These are phyloP conservation scores for Protobothrops flavoviridis DNA, from an alignment of 2,113 vertebrate species.

Conservation along the genomic window DNA sequence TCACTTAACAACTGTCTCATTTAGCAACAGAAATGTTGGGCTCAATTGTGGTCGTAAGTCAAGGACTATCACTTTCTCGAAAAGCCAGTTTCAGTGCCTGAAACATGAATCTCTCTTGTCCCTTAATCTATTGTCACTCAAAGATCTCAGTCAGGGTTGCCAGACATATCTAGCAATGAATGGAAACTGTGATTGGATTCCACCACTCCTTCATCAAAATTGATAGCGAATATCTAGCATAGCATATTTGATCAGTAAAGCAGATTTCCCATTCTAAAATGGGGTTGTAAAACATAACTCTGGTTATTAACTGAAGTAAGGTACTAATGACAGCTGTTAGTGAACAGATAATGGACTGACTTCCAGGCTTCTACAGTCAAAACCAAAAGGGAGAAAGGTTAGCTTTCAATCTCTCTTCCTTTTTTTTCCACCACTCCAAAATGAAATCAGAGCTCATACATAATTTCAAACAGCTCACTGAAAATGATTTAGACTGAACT, in stretches of 20 bases:
- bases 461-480: constrained; percentile 15
- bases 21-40: not conserved
- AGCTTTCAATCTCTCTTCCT: not conserved
- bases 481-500: constrained; percentile 24
- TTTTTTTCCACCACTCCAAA: not conserved
- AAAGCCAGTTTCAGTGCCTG: constrained; percentile 1
- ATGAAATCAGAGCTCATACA: constrained; percentile 15
- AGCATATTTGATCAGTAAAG: not conserved
- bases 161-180: not conserved
- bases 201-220: not conserved
- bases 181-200: not conserved
- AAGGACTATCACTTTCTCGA: not conserved
- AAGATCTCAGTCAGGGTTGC: not conserved
- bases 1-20: not conserved
- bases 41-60: not conserved
- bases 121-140: not conserved
- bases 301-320: constrained; percentile 3
- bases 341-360: constrained; percentile 1
- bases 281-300: not conserved
- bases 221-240: not conserved
- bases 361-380: not conserved
- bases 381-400: not conserved
- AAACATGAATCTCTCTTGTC: not conserved
- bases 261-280: constrained; percentile 14
- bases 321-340: not conserved